phyloP scores from a whole-genome alignment of 2,888 invertebrate species.

The Lepidochrysops patricia region DNA sequence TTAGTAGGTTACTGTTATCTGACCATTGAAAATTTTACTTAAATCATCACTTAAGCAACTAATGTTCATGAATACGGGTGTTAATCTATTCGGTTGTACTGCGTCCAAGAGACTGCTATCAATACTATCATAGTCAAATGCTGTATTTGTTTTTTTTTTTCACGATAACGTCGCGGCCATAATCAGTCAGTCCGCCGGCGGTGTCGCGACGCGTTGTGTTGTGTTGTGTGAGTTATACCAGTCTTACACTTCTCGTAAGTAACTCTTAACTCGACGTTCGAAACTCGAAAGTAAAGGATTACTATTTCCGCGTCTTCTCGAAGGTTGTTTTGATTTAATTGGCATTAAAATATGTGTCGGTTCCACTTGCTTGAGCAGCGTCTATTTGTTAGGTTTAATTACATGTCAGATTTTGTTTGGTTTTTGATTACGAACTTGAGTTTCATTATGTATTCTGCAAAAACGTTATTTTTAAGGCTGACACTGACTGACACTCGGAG shows the following conservation, averaged over 20 bases:
- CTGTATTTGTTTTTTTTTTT: slow-evolving; percentile 43
- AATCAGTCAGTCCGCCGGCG: slow-evolving; percentile 46
- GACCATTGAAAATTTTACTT: too few relatives aligned
- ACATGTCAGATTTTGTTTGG: not conserved
- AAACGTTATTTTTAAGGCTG: not conserved
- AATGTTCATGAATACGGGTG: too few relatives aligned
- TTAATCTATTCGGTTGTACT: slow-evolving; percentile 25
- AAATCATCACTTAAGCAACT: not conserved
- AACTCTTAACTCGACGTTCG: not conserved
- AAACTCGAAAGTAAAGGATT: slow-evolving; percentile 4
- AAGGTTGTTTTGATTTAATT: slow-evolving; percentile 9
- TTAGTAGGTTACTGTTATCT: too few relatives aligned
- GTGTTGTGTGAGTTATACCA: not conserved
- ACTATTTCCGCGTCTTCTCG: slow-evolving; percentile 4
- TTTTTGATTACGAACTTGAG: not conserved
- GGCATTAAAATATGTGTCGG: slow-evolving; percentile 6
- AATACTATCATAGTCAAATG: slow-evolving; percentile 28
- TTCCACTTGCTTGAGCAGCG: slow-evolving; percentile 11
- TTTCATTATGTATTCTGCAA: not conserved
- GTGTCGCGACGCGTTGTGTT: slow-evolving; percentile 29
- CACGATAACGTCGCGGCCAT: slow-evolving; percentile 42
- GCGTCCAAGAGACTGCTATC: slow-evolving; percentile 30
- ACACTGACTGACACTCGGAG: too few relatives aligned
- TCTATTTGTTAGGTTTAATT: not conserved
- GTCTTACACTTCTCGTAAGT: not conserved